These are phyloP conservation scores for Ornithoptera priamus DNA, from an alignment of 2,888 invertebrate species.

Conservation along the genomic window DNA sequence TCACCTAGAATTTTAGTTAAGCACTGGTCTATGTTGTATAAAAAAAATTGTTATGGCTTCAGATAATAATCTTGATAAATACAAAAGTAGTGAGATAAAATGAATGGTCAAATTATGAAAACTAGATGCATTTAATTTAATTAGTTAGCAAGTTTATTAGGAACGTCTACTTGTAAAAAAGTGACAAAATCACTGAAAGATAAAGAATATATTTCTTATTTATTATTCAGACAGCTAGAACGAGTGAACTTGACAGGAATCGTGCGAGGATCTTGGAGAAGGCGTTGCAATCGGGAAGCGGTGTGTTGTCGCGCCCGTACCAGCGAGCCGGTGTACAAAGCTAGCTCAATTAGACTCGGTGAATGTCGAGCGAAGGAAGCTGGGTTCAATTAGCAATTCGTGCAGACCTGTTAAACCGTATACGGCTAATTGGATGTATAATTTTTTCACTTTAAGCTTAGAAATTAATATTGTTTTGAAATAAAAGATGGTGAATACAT, in stretches of 20 bases:
- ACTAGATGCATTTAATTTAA: too few relatives aligned
- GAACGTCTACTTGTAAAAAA: too few relatives aligned
- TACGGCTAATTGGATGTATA: not conserved
- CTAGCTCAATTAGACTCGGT: constrained; percentile 28
- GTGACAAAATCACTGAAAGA: too few relatives aligned
- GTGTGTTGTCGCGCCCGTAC: constrained; percentile 59
- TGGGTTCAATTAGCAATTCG: constrained; percentile 22
- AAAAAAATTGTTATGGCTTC: too few relatives aligned
- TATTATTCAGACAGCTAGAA: constrained; percentile 36
- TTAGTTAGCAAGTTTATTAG: too few relatives aligned
- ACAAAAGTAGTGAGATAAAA: too few relatives aligned
- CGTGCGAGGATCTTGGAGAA: constrained; percentile 47
- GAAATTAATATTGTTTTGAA: not conserved
- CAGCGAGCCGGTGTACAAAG: constrained; percentile 34
- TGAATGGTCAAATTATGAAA: too few relatives aligned
- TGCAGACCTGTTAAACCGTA: not conserved
- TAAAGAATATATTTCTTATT: constrained; percentile 9
- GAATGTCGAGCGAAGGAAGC: constrained; percentile 16
- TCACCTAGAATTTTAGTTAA: too few relatives aligned
- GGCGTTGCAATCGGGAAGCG: constrained; percentile 63
- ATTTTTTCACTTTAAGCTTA: not conserved
- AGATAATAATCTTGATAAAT: too few relatives aligned
- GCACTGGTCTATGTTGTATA: too few relatives aligned
- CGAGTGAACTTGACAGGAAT: constrained; percentile 43
- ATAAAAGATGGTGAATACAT: too few relatives aligned